Base-by-base conservation (phyloP, 2,113 vertebrate species). In the Boulengeromyrus knoepffleri region DNA sequence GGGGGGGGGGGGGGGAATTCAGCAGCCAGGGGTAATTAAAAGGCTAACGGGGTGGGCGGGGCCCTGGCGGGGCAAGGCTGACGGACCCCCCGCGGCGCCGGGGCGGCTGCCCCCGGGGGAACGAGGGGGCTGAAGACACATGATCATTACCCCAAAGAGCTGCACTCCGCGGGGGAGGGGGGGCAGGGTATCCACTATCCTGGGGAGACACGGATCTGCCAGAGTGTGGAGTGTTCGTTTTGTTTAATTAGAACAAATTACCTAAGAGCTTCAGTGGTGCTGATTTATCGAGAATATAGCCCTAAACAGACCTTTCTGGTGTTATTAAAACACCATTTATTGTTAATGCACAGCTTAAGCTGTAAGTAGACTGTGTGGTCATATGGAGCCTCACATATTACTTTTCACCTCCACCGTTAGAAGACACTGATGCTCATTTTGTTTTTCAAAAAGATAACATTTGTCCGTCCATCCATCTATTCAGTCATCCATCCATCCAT, bases 21-120 rank as follows among this genome's bases (percentile, higher is more conserved):
- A 96, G 94, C 93, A 93, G 94, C 93, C 92, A 88, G 89, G 77
- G 93, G 93, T 95, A 95, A 96, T 96, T 96, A 96, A 95, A 96
- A 96, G 95, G 95, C 93, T 96, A 96, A 96, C 93, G 94, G 95
- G 95, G 94, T 96, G 94, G 96, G 92, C 77, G 89, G 58, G 88
- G 87, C 92, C 94, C 93, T 92, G 27, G 86, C 49, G 83, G 27
- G 42, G 83, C 45, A 24, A 8, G 19, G 90, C 89, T 83, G 91
- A 91, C 90, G 19, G 84, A 66, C 83, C 88, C 89, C 84, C 90
- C 70, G 58, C 92, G 92, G 93, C 92, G 92, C 91, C 92, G 84
- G 90, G 90, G 90, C 93, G 90, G 89, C 89, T 92, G 92, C 92
- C 92, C 91, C 93, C 90, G 45, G 49, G 91, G 91, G 89, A 62